These are phyloP conservation scores for Abrostola triplasia DNA, from an alignment of 2,888 invertebrate species.

Conservation along the genomic window DNA sequence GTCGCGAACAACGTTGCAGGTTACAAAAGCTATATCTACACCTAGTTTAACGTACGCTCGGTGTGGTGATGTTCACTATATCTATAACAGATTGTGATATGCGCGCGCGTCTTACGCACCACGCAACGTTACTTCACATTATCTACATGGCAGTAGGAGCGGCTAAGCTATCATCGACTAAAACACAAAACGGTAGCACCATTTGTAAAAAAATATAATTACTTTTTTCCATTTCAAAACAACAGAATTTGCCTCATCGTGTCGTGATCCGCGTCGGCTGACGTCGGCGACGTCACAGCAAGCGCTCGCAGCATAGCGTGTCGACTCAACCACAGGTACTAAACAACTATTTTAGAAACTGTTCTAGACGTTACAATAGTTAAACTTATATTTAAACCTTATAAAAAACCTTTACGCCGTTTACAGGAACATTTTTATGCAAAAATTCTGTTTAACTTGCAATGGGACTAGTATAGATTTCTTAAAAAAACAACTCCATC, in stretches of 20 bases:
- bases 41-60: constrained; percentile 64
- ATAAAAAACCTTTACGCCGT: constrained; percentile 83
- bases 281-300: constrained; percentile 45
- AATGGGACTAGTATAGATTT: constrained; percentile 86
- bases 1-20: constrained; percentile 61
- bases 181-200: constrained; percentile 86
- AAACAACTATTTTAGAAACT: constrained; percentile 60
- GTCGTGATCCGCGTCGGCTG: constrained; percentile 50
- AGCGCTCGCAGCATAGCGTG: constrained; percentile 67
- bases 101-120: constrained; percentile 66
- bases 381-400: constrained; percentile 78
- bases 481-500: constrained; percentile 67
- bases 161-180: constrained; percentile 82
- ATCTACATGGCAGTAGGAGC: constrained; percentile 78
- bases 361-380: constrained; percentile 73
- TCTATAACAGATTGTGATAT: constrained; percentile 67
- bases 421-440: constrained; percentile 86
- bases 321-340: constrained; percentile 56
- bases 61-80: constrained; percentile 56
- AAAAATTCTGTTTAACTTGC: constrained; percentile 85
- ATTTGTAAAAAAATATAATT: constrained; percentile 86
- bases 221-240: constrained; percentile 65
- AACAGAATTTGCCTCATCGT: constrained; percentile 64
- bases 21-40: constrained; percentile 83
- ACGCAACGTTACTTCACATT: constrained; percentile 56